phyloP scores from a whole-genome alignment of 2,888 invertebrate genomes.

The Aspidapion aeneum region DNA sequence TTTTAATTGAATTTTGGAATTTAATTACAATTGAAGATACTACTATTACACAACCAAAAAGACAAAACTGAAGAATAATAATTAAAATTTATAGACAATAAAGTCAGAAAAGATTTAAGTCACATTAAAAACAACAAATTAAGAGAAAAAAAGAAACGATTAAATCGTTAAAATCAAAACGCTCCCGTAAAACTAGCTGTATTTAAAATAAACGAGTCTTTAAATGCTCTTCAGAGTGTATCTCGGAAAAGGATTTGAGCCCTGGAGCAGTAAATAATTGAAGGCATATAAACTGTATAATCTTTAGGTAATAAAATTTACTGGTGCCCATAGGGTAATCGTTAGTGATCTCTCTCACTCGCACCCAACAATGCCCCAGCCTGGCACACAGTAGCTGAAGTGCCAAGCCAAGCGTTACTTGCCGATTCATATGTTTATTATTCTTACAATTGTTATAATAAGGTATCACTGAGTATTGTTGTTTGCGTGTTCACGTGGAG shows the following conservation, averaged over 20 bases:
- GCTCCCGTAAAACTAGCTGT: background rate
- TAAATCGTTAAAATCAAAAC: background rate
- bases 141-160: background rate
- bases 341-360: constrained; percentile 28
- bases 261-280: constrained; percentile 20
- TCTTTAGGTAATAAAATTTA: constrained; percentile 33
- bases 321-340: constrained; percentile 35
- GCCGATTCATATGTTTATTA: constrained; percentile 14
- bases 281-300: constrained; percentile 26
- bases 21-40: too few relatives aligned
- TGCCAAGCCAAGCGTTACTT: constrained; percentile 28
- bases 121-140: background rate
- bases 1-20: too few relatives aligned
- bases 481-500: background rate
- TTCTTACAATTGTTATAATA: constrained; percentile 9
- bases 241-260: constrained; percentile 8
- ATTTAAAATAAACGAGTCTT: background rate
- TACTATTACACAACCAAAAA: too few relatives aligned
- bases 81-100: background rate
- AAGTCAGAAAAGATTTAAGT: background rate
- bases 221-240: background rate
- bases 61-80: too few relatives aligned
- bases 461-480: constrained; percentile 3
- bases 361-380: constrained; percentile 24
- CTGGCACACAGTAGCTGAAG: constrained; percentile 22